A percentile compares a stretch with the other conserved stretches of the same genome.
Conservation (phyloP, 2,113 vertebrate species). For the Tyto alba region DNA sequence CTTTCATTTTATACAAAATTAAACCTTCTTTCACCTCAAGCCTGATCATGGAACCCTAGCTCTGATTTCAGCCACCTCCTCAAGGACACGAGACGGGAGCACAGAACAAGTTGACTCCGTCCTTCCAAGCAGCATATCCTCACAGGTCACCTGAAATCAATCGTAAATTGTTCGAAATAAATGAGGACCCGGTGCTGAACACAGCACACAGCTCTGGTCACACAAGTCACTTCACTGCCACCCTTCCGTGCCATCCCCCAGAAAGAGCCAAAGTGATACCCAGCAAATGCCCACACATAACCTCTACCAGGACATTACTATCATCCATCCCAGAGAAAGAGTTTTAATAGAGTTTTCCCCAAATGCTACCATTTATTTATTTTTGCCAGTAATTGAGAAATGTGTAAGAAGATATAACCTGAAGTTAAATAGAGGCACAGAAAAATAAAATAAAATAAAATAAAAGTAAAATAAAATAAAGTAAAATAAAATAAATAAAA, state of each 20-base stretch:
- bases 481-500: not conserved
- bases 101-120: not conserved
- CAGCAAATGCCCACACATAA: not conserved
- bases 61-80: not conserved
- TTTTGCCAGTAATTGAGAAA: not conserved
- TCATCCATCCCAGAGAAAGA: not conserved
- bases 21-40: not conserved
- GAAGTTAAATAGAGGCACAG: not conserved
- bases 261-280: fast-evolving
- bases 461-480: not conserved
- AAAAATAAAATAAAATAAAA: not conserved
- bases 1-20: not conserved
- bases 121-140: not conserved
- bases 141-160: not conserved
- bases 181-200: not conserved
- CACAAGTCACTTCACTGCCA: not conserved
- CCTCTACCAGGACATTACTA: not conserved
- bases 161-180: not conserved
- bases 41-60: not conserved
- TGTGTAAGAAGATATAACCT: not conserved
- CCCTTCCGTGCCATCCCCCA: not conserved
- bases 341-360: not conserved
- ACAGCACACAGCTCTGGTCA: not conserved
- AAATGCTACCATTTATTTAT: not conserved
- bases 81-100: not conserved